Percentiles rank a stretch among this genome's conserved stretches.
Conservation (phyloP, 2,888 invertebrate genomes). For the Diaphora mendica region DNA sequence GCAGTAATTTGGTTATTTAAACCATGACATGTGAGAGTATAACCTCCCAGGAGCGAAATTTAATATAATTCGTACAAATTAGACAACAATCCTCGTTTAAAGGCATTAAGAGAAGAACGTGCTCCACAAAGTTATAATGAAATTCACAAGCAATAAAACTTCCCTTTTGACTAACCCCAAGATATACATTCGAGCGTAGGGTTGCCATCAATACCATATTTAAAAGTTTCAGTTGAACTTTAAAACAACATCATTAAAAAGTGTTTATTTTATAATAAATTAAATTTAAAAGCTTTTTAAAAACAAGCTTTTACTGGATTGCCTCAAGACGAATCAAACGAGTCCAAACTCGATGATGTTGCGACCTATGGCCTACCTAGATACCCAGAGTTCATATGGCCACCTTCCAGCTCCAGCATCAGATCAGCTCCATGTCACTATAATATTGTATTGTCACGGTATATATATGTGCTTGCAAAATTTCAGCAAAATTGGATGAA, state of each 20-base stretch:
- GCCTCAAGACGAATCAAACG: no score
- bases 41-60: slow-evolving; percentile 64
- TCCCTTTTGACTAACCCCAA: slow-evolving; percentile 83
- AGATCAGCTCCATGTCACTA: no score
- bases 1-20: slow-evolving; percentile 8
- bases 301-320: no score
- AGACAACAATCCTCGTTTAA: slow-evolving; percentile 83
- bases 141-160: slow-evolving; percentile 86
- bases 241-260: not conserved
- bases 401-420: no score
- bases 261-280: slow-evolving; percentile 9
- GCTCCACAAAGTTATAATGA: slow-evolving; percentile 84
- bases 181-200: slow-evolving; percentile 78
- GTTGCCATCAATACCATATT: slow-evolving; percentile 54
- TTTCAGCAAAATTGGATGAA: no score
- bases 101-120: slow-evolving; percentile 77
- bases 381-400: no score
- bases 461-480: no score
- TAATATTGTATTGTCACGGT: no score
- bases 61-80: slow-evolving; percentile 80
- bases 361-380: no score
- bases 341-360: no score
- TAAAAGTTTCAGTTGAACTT: slow-evolving; percentile 15
- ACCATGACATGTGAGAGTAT: slow-evolving; percentile 17
- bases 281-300: no score